Evolutionary conservation across 2,888 invertebrate genomes (phyloP), one percentile per base, ranked within the genome.

Genomic region (Ferdinandea cuprea): DNA sequence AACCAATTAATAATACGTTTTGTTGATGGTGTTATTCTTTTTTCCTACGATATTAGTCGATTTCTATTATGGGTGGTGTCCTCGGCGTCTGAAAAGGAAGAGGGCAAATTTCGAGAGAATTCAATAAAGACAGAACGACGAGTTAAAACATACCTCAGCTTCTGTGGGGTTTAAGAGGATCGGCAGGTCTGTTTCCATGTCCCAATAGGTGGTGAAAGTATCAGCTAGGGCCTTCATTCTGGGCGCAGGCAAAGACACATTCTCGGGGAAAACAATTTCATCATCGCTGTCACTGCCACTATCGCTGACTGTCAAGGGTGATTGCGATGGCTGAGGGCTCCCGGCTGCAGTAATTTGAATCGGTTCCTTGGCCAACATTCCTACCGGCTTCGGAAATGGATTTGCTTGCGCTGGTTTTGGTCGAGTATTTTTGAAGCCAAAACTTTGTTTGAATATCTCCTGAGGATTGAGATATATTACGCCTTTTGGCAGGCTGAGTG

Each of bases 391-490:
- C 1, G 7, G 0, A 9, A 9, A 13, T 0, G 25, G 3, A 8
- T 1, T n/a, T 9, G 3, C 17, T 1, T 13, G 48, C 0, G n/a
- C 1, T 2, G 54, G 25, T 8, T 19, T 40, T 13, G 35, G 54
- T 0, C 5, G 1, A 3, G 65, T 11, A 0, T 19, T 66, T 9
- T 25, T 37, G 9, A 7, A 13, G 1, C n/a, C 37, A 46, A 71
- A 61, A 13, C 11, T 66, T 1, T 71, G 52, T 17, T 40, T 42
- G 25, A 81, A 81, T 37, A 81, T 77, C 48, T 81, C 71, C 48
- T 81, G 81, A 0, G 81, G 81, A 44, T 81, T 81, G 8, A 81
- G 81, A 9, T 81, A 81, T 2, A 81, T 81, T 0, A 81, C 59
- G 7, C 81, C 81, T 11, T 77, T 81, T 2, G 50, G 71, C 1